These are phyloP conservation scores for Dermolepida albohirtum DNA, from an alignment of 2,888 invertebrate species.

Conservation along the genomic window DNA sequence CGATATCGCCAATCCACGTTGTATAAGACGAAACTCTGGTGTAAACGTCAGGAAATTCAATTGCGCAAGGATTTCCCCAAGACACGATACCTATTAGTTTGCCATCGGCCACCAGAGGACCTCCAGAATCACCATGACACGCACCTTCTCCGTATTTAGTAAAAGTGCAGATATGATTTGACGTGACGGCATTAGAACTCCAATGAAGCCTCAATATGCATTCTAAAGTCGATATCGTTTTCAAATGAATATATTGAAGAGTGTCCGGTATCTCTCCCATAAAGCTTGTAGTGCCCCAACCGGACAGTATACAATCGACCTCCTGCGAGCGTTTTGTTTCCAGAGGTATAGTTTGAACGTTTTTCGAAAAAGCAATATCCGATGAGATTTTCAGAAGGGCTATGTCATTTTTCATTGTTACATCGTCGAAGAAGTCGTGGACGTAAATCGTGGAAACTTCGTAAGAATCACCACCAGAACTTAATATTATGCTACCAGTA, in stretches of 20 bases:
- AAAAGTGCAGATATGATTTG: slow-evolving; percentile 37
- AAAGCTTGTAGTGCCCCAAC: slow-evolving; percentile 62
- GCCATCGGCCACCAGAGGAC: slow-evolving; percentile 63
- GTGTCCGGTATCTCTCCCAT: slow-evolving; percentile 68
- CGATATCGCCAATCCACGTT: slow-evolving; percentile 27
- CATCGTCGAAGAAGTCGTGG: slow-evolving; percentile 3
- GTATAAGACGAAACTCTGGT: slow-evolving; percentile 61
- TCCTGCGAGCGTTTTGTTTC: neutral
- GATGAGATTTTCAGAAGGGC: slow-evolving; percentile 22
- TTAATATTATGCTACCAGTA: slow-evolving; percentile 8
- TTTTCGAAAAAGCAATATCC: slow-evolving; percentile 15
- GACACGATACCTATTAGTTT: slow-evolving; percentile 66
- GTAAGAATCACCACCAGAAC: slow-evolving; percentile 5
- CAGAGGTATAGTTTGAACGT: slow-evolving; percentile 19
- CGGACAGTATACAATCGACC: slow-evolving; percentile 57
- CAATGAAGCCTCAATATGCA: neutral
- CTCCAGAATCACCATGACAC: slow-evolving; percentile 68
- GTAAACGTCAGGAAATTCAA: slow-evolving; percentile 68
- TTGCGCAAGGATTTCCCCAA: slow-evolving; percentile 68
- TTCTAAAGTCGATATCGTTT: neutral
- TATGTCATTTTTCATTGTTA: slow-evolving; percentile 23
- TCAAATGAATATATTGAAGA: slow-evolving; percentile 63
- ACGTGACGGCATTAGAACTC: slow-evolving; percentile 8
- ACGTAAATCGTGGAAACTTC: slow-evolving; percentile 8
- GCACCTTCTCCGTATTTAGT: slow-evolving; percentile 71